phyloP scores from a whole-genome alignment of 2,113 vertebrate species.

The Acrocephalus arundinaceus region DNA sequence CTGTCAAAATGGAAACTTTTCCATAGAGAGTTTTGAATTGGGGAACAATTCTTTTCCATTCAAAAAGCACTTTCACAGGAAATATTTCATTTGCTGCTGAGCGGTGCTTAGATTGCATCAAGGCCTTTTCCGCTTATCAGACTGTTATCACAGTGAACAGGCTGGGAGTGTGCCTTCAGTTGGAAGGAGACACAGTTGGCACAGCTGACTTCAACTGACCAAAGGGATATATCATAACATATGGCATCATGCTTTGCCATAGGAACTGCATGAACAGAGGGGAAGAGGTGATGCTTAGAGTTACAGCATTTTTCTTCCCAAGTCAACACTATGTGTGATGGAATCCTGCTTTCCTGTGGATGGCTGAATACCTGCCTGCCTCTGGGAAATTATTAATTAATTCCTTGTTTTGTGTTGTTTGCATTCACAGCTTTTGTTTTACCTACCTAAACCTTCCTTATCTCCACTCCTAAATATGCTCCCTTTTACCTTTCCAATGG shows the following conservation, averaged over 20 bases:
- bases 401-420: neutral
- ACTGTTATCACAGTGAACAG: rapidly evolving
- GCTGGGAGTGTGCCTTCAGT: neutral
- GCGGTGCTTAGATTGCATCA: neutral
- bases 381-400: neutral
- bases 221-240: neutral
- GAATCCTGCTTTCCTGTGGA: neutral
- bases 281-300: neutral
- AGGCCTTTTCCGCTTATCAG: neutral
- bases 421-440: neutral
- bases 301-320: neutral
- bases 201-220: neutral
- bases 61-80: neutral
- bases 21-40: neutral
- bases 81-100: neutral
- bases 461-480: neutral
- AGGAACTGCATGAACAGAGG: neutral
- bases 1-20: neutral
- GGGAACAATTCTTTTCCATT: neutral
- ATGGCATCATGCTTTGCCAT: neutral
- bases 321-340: rapidly evolving
- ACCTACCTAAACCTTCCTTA: neutral
- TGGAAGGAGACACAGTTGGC: neutral
- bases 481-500: neutral
- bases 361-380: neutral